Base-by-base conservation (phyloP, 2,888 invertebrate species). In the Sphaerophoria taeniata region DNA sequence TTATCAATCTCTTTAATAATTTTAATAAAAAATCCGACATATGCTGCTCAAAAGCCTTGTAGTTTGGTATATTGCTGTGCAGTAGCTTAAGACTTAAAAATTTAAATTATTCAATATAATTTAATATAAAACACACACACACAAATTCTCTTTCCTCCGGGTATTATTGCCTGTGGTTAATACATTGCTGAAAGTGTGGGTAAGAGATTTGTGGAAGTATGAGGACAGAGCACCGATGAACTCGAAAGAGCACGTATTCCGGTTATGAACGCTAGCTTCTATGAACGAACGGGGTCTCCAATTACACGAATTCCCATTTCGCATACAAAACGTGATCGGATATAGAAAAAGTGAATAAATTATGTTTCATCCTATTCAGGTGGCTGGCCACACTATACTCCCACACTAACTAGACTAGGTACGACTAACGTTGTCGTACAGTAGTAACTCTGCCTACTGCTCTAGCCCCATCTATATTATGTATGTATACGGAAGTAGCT, bases 271-370 rank as follows among this genome's bases (percentile, higher is more conserved):
- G 24, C 70, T 65, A 24, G 24, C 24, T 24, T 24, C 24, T 24
- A 24, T 53, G 67, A 67, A 80, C 53, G 67, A 75, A 71, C 79
- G 75, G 84, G 71, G 71, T 65, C 75, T 80, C 72, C 84, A 84
- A 80, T 84, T 80, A 84, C 75, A 80, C 55, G 80, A 84, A 84
- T 84, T 84, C 84, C 84, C 84, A 76, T 76, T 80, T 84, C 84
- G 84, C 71, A 84, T 84, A 84, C 80, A 84, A 84, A 84, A 84
- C 84, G 84, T 84, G 84, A 84, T 84, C 84, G 84, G 79, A 84
- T 80, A 84, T 72, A 63, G 72, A 71, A 71, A 77, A 80, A 67
- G 63, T 75, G 84, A 84, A 84, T 84, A 84, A 84, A 80, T 84
- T 84, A 84, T 80, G 49, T 45, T 74, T 75, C 79, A 84, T 79